Base-by-base conservation (phyloP, 2,113 vertebrate species). In the Aegypius monachus region DNA sequence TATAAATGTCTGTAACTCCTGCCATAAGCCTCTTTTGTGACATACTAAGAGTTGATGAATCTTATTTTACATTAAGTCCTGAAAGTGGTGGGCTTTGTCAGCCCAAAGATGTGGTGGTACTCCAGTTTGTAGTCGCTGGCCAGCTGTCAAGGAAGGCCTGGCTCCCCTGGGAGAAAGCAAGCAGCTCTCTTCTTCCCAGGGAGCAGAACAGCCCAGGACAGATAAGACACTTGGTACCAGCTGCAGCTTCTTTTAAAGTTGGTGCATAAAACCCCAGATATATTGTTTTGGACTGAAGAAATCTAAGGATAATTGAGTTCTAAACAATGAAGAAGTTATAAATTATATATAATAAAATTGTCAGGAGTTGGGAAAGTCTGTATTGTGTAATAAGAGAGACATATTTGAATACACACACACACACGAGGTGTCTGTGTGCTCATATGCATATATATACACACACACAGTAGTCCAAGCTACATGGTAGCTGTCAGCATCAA, bases 381-480 rank as follows among this genome's bases (percentile, higher is more conserved):
- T 67, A 5, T 13, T 47, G 36, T 62, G 9, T 47, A 52, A 13
- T 4, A 25, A 67, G 43, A 16, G 3, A 11, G 22, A 21, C 5
- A 9, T n/a, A 23, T 25, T 8, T 75, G 43, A 48, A 53, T 17
- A 3, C 11, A 34, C 10, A 32, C 13, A 34, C 21, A 26, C 13
- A 25, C 7, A 7, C 1, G 1, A 31, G 27, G 11, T 47, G 26
- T 27, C 58, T 22, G 3, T 48, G 40, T 53, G 32, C 14, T 45
- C 8, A 2, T 8, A 4, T 40, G 2, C 23, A 3, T 32, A 3
- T 18, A 2, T 47, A 7, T 38, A 8, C 20, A 2, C 15, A 29
- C 16, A 12, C 16, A 14, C 16, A 56, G 13, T 6, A 58, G 16
- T 32, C 48, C 27, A 43, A 73, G 16, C 32, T 58, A 9, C 11